A percentile compares a stretch with the other conserved stretches of the same genome.
These are phyloP conservation scores for Trichonephila inaurata DNA, from an alignment of 1,140 invertebrate genomes.

Conservation along the genomic window DNA sequence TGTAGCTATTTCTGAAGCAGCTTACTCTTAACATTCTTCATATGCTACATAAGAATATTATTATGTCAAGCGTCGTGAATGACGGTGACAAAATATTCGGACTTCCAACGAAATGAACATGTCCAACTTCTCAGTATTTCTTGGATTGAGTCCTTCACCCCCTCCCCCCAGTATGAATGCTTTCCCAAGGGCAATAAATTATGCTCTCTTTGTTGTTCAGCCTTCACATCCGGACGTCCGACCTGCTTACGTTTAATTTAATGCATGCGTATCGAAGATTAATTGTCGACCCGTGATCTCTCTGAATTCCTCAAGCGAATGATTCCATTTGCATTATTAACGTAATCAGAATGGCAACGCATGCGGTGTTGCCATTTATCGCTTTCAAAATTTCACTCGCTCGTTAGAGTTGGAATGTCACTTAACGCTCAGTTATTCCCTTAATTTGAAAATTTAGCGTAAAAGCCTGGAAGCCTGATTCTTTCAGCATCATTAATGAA, in stretches of 20 bases:
- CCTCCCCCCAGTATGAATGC: not conserved
- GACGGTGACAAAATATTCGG: too few relatives aligned
- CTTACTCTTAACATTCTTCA: too few relatives aligned
- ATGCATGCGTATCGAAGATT: slow-evolving; percentile 23
- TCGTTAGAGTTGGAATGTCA: slow-evolving; percentile 52
- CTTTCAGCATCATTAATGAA: slow-evolving; percentile 52
- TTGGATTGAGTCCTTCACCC: not conserved
- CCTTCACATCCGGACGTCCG: not conserved
- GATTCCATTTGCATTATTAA: slow-evolving; percentile 58
- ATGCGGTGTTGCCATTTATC: slow-evolving; percentile 20
- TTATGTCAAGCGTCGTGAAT: too few relatives aligned
- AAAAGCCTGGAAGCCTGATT: slow-evolving; percentile 36
- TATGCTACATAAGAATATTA: too few relatives aligned
- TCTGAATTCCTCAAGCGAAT: not conserved
- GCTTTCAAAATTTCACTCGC: slow-evolving; percentile 43
- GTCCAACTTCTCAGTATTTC: not conserved
- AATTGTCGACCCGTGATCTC: slow-evolving; percentile 37
- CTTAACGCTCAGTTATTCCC: slow-evolving; percentile 51
- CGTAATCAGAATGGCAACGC: slow-evolving; percentile 25
- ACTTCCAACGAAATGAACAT: not conserved
- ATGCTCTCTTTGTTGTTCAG: not conserved
- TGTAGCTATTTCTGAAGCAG: too few relatives aligned
- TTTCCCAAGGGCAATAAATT: not conserved
- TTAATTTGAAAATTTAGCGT: slow-evolving; percentile 46
- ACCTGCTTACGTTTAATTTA: not conserved